phyloP scores from a whole-genome alignment of 2,113 vertebrate species.

The Fulica atra region DNA sequence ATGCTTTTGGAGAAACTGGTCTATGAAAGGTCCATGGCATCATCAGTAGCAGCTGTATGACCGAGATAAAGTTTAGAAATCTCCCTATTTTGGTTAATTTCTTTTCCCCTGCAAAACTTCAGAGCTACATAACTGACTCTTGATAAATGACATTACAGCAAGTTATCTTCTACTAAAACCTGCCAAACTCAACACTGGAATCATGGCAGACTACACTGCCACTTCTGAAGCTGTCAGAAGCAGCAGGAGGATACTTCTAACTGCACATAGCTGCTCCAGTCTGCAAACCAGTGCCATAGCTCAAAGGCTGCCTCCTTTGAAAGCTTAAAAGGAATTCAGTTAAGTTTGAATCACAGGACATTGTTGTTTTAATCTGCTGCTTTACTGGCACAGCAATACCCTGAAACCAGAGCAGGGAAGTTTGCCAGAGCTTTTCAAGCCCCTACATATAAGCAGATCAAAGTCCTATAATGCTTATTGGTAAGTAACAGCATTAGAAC shows the following conservation, averaged over 20 bases:
- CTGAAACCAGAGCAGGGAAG: not conserved
- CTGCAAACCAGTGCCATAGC: not conserved
- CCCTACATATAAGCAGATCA: fast-evolving
- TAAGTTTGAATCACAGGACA: not conserved
- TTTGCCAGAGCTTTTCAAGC: not conserved
- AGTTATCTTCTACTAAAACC: not conserved
- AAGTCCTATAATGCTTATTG: not conserved
- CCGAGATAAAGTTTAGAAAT: not conserved
- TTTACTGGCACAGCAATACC: not conserved
- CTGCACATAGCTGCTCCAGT: not conserved
- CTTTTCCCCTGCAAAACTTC: not conserved
- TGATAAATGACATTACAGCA: not conserved
- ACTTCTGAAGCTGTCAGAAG: not conserved
- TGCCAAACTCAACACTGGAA: not conserved
- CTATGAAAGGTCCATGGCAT: not conserved
- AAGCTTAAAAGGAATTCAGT: not conserved
- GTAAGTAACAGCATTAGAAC: not conserved
- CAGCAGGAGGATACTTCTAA: not conserved
- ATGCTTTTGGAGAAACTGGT: not conserved
- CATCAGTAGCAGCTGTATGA: not conserved
- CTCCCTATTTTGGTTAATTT: not conserved
- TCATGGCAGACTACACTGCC: not conserved
- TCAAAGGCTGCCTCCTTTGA: not conserved
- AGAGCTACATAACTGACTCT: not conserved
- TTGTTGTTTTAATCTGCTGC: not conserved